phyloP scores from a whole-genome alignment of 1,140 invertebrate species.

The Melipona quadrifasciata region DNA sequence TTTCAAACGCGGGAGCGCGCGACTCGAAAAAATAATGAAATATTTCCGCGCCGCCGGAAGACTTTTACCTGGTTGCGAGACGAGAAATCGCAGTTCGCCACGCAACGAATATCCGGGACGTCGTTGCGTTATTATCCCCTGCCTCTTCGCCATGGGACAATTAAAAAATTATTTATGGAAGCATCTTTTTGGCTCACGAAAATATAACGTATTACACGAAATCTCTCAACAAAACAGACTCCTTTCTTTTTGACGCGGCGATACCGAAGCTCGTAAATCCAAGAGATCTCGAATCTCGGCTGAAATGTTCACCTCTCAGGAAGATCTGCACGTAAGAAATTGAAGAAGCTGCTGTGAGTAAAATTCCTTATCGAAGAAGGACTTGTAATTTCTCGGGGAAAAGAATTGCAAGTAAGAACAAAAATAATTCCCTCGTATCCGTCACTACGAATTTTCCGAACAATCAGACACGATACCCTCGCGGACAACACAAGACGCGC shows the following conservation, averaged over 20 bases:
- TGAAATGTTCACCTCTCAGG: no score
- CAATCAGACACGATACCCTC: background rate
- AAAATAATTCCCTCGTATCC: background rate
- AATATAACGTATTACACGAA: no score
- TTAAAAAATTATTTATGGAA: slow-evolving; percentile 32
- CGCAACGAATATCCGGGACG: background rate
- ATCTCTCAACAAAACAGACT: no score
- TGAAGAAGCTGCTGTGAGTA: no score
- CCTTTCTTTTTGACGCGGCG: no score
- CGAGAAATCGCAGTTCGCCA: background rate
- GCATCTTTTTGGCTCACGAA: no score
- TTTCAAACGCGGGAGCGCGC: background rate
- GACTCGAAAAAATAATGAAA: slow-evolving; percentile 6
- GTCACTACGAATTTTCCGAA: background rate
- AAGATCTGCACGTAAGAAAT: no score
- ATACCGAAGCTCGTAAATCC: no score
- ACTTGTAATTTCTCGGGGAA: no score
- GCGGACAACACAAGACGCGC: background rate
- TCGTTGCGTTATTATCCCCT: background rate
- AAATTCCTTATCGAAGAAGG: no score
- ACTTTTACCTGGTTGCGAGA: background rate
- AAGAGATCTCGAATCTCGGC: no score
- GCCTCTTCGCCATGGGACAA: background rate
- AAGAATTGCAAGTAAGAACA: no score
- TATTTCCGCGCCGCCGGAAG: background rate